Conservation (phyloP, 1,140 invertebrate species). For the Spodoptera frugiperda region DNA sequence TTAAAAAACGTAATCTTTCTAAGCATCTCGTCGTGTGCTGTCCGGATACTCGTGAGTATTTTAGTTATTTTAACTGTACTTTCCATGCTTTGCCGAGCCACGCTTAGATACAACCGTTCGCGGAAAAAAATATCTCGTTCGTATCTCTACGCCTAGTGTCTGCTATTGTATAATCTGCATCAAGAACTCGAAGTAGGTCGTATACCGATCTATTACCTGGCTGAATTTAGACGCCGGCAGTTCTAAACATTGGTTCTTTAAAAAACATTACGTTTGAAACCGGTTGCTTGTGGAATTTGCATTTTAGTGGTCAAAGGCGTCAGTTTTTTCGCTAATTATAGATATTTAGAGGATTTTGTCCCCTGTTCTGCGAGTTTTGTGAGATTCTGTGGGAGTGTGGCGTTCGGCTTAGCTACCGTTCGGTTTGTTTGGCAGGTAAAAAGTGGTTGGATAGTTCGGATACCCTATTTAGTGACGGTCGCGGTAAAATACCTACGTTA, state of each 20-base stretch:
- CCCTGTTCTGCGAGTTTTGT: slow-evolving; percentile 15
- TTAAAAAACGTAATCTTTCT: slow-evolving; percentile 63
- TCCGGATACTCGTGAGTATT: slow-evolving; percentile 74
- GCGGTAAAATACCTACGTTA: not conserved
- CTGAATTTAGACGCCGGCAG: slow-evolving; percentile 47
- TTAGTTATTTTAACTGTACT: slow-evolving; percentile 81
- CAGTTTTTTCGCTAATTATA: slow-evolving; percentile 43
- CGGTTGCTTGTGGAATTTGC: slow-evolving; percentile 36
- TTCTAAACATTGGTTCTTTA: slow-evolving; percentile 30
- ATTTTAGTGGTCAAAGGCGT: slow-evolving; percentile 45
- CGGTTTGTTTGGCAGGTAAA: slow-evolving; percentile 14
- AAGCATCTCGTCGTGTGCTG: slow-evolving; percentile 62
- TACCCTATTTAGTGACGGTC: slow-evolving; percentile 1
- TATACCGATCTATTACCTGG: slow-evolving; percentile 54
- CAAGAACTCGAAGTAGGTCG: slow-evolving; percentile 64
- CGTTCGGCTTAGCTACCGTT: slow-evolving; percentile 1
- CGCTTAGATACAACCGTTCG: slow-evolving; percentile 66
- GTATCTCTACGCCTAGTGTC: slow-evolving; percentile 57
- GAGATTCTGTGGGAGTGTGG: not conserved
- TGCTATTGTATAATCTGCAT: slow-evolving; percentile 46
- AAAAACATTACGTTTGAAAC: slow-evolving; percentile 38
- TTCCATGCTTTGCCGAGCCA: slow-evolving; percentile 72
- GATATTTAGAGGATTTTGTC: slow-evolving; percentile 29
- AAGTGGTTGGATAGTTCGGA: not conserved
- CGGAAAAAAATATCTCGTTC: slow-evolving; percentile 78